Conservation (phyloP, 2,797 vertebrate genomes). For the Anguilla pacifica region DNA sequence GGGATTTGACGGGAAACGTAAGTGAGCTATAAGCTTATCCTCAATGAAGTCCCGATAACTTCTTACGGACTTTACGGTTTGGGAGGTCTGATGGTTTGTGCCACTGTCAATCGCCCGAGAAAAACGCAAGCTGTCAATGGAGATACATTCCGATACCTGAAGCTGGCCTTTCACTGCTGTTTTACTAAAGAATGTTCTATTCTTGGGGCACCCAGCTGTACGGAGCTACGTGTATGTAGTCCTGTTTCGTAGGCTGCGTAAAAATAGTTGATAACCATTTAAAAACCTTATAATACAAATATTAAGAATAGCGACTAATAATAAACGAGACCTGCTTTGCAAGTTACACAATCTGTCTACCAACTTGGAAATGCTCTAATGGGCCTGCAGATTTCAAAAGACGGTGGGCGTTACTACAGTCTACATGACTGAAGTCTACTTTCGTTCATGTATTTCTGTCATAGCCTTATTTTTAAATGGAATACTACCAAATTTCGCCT, state of each 20-base stretch:
- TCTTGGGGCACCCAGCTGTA: neutral
- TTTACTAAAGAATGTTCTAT: neutral
- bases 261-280: neutral
- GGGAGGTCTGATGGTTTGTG: neutral
- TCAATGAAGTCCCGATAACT: neutral
- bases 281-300: neutral
- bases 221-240: neutral
- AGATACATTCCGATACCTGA: neutral
- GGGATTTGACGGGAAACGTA: conserved; percentile 21
- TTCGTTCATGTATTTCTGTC: neutral
- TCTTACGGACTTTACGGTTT: neutral
- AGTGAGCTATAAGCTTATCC: conserved; percentile 2
- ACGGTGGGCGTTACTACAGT: conserved; percentile 7
- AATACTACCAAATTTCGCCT: neutral
- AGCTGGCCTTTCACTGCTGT: neutral
- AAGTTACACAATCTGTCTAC: neutral
- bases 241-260: neutral
- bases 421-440: neutral
- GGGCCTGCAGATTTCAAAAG: neutral
- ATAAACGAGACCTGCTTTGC: neutral
- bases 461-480: neutral
- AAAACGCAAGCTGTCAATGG: neutral
- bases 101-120: neutral
- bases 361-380: conserved; percentile 16
- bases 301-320: neutral